Evolutionary conservation across 2,888 invertebrate species (phyloP), one percentile per base, ranked within the genome.

Genomic region (Hydrotaea cyrtoneurina): DNA sequence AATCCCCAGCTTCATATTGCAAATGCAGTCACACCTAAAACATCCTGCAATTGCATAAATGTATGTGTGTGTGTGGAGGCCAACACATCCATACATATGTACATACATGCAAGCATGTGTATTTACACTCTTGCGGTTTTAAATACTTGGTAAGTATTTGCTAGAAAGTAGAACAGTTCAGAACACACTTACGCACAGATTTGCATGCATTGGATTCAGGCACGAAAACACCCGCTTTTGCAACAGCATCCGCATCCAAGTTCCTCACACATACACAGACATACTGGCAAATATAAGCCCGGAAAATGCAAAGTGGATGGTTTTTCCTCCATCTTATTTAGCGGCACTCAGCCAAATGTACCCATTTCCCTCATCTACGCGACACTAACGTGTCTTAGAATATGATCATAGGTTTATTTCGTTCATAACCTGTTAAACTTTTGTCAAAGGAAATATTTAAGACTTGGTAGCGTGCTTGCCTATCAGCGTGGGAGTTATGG

Each of bases 221-320:
- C 17, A 66, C 19, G 39, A 0, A 31, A 2, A 23, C 21, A 46
- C 21, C 15, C 46, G 46, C 23, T 1, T 69, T 39, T 15, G 43
- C 69, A 66, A 26, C 36, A 10, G 69, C 69, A 69, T 23, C 15
- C 69, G 21, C 15, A 69, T 31, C 62, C 43, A 17, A 26, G 23
- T 15, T 23, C 13, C n/a, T n/a, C n/a, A 50, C 21, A 21, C 23
- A 55, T 10, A 59, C 23, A 31, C 31, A 31, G 31, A 55, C 21
- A 59, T 26, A 31, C 31, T 4, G 31, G 31, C 31, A 31, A 31
- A 39, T 69, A 21, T 66, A 69, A 21, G 15, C 15, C 69, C 69
- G 39, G 43, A 69, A 69, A 69, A 69, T 69, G 69, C 69, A 69
- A 69, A 69, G 69, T 69, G 39, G 69, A 69, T 69, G 36, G 69